Evolutionary conservation across 2,797 vertebrate species (phyloP).

Genomic region (Cirrhinus molitorella): DNA sequence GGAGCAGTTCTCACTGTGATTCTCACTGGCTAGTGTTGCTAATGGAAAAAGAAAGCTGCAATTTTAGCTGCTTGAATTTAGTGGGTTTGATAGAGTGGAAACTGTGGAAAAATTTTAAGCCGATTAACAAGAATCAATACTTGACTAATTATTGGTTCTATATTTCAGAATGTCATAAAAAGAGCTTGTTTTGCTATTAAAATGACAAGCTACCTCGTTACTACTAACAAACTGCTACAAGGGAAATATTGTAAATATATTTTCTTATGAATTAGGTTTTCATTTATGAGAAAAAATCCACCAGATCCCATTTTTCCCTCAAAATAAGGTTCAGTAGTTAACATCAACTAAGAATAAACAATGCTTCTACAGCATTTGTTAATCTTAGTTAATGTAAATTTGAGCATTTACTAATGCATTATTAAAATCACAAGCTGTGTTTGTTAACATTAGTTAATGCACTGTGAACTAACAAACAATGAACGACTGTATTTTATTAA

Average conservation of each 20-base stretch:
- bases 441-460: too few relatives aligned
- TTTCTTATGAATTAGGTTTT: background rate
- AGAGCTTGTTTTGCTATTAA: background rate
- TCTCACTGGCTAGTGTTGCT: slow-evolving; percentile 58
- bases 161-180: background rate
- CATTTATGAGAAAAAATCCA: background rate
- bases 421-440: too few relatives aligned
- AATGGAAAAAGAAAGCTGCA: slow-evolving; percentile 36
- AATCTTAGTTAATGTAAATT: too few relatives aligned
- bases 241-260: background rate
- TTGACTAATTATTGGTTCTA: background rate
- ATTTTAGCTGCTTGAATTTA: slow-evolving; percentile 12
- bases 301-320: background rate
- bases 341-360: too few relatives aligned
- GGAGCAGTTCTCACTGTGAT: slow-evolving; percentile 69
- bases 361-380: too few relatives aligned
- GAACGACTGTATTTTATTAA: too few relatives aligned
- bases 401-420: too few relatives aligned
- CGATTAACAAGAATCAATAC: slow-evolving; percentile 15
- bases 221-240: background rate
- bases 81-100: slow-evolving; percentile 22
- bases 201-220: background rate
- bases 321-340: too few relatives aligned
- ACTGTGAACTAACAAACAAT: too few relatives aligned
- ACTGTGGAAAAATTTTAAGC: slow-evolving; percentile 14